Evolutionary conservation across 2,113 vertebrate genomes (phyloP), one percentile per base, ranked within the genome.

Genomic region (Oenanthe melanoleuca): DNA sequence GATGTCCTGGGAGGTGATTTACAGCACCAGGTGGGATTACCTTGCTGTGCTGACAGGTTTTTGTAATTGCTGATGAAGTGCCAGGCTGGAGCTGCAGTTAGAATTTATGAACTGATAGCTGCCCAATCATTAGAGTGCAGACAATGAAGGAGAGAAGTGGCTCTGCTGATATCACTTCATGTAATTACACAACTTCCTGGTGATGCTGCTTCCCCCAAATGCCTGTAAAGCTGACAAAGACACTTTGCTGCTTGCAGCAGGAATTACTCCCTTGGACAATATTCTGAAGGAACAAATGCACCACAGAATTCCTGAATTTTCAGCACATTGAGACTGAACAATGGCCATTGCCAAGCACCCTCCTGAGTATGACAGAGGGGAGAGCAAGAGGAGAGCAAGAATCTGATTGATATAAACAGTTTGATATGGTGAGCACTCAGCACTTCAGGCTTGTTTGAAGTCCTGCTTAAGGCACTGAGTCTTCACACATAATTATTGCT

Each of bases 91-190:
- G 53, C 53, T 60, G 42, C 33, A 44, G 70, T 61, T 74, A 5
- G 13, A 19, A 60, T 67, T 60, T 67, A 92, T 78, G 71, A 52
- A 63, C 34, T 50, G 38, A 47, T 70, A 74, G 66, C 45, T 45
- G 28, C 50, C 52, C 57, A 21, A 31, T 94, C 80, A 55, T 63
- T 84, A 71, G 38, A 63, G 38, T 9, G 28, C 1, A 37, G 57
- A 61, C 60, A 91, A 89, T 23, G 40, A 92, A 83, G 38, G 38
- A 71, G 49, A 82, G 34, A 45, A 88, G 80, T 79, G 23, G n/a
- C 59, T 69, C 23, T 55, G 56, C 12, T 86, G 89, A 21, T 72
- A 81, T 59, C 57, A 19, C 52, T 64, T 60, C 22, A 14, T 56
- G 74, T 56, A 74, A 78, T 90, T 72, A 67, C 73, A 85, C 44